Evolutionary conservation across 2,888 invertebrate genomes (phyloP).

Genomic region (Dynastes hyllus): DNA sequence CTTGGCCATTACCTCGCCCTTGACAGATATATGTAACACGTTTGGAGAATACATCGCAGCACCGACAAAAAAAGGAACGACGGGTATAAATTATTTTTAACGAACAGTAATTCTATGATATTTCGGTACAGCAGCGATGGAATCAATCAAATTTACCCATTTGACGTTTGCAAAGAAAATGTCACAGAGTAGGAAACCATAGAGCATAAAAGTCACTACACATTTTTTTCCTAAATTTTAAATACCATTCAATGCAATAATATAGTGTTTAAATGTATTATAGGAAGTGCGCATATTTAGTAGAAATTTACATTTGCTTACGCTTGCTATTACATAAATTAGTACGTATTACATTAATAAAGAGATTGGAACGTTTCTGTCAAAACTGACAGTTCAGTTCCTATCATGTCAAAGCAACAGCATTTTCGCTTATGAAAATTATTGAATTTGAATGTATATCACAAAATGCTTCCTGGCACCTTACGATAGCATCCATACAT

Average conservation of each 20-base stretch:
- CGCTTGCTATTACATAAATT: too few species aligned
- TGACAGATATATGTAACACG: constrained; percentile 49
- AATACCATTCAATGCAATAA: not conserved
- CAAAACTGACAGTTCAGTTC: too few species aligned
- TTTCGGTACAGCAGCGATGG: constrained; percentile 1
- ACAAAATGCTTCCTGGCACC: too few species aligned
- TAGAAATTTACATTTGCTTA: too few species aligned
- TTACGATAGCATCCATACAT: too few species aligned
- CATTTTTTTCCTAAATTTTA: not conserved
- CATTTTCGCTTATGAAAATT: too few species aligned
- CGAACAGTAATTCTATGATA: constrained; percentile 35
- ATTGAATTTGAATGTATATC: too few species aligned
- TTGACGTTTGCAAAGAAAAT: constrained; percentile 1
- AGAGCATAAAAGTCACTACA: not conserved
- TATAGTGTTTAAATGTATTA: not conserved
- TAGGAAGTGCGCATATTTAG: not conserved
- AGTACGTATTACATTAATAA: too few species aligned
- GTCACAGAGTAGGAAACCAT: constrained; percentile 3
- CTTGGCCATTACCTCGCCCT: constrained; percentile 45
- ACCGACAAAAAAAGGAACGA: constrained; percentile 14
- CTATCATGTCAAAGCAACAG: too few species aligned
- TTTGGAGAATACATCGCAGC: constrained; percentile 34
- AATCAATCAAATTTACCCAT: constrained; percentile 15
- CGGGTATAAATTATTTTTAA: constrained; percentile 38
- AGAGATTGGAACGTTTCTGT: too few species aligned